These are phyloP conservation scores for Acrocephalus kingi DNA, from an alignment of 2,113 vertebrate genomes.

Conservation along the genomic window DNA sequence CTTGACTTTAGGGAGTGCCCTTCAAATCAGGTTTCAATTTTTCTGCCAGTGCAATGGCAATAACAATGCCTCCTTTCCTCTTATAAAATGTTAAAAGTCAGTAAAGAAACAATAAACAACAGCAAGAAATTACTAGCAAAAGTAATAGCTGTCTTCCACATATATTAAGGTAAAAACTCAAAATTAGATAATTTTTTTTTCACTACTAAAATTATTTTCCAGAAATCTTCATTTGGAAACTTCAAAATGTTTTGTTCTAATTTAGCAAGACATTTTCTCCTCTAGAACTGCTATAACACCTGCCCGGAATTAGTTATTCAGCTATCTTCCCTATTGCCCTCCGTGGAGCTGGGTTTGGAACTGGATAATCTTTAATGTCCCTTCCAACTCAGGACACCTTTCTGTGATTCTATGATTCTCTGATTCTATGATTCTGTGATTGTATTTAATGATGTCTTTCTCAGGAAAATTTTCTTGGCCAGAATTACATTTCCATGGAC, in stretches of 20 bases:
- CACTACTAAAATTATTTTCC: background rate
- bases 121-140: background rate
- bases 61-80: background rate
- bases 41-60: background rate
- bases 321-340: background rate
- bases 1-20: background rate
- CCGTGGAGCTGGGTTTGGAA: background rate
- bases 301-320: background rate
- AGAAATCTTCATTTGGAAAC: background rate
- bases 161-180: background rate
- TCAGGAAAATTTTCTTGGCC: background rate
- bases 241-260: background rate
- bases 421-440: background rate
- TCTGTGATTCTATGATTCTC: background rate
- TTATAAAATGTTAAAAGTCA: background rate
- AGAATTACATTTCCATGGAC: background rate
- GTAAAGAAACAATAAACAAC: background rate
- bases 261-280: background rate
- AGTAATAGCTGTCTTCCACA: background rate
- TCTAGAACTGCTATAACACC: background rate
- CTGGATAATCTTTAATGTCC: background rate
- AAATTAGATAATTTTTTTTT: background rate
- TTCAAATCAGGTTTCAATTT: slow-evolving; percentile 29
- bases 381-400: background rate
- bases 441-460: background rate